Percentiles rank a stretch among this genome's conserved stretches.
Evolutionary conservation across 2,888 invertebrate species (phyloP).

Genomic region (Copidosoma aretas): DNA sequence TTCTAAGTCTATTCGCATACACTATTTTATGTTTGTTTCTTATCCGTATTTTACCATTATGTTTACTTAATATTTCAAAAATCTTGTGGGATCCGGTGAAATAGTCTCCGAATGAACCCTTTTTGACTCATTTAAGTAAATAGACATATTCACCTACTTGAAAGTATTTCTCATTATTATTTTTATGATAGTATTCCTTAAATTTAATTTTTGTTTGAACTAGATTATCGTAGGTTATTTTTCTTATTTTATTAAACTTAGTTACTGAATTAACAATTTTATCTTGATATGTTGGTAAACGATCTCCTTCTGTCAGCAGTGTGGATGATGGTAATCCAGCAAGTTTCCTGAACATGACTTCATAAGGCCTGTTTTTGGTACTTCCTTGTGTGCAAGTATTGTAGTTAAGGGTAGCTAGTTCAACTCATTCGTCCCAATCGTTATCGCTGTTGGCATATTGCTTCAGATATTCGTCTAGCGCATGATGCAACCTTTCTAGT

Average conservation of each 20-base stretch:
- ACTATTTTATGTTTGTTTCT: not conserved
- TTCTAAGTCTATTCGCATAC: slow-evolving; percentile 1
- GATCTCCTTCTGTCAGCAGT: too few species aligned
- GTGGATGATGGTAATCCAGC: too few species aligned
- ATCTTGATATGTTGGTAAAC: too few species aligned
- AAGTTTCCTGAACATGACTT: too few species aligned
- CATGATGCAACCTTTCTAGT: too few species aligned
- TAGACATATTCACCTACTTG: slow-evolving; percentile 10
- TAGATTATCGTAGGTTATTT: slow-evolving; percentile 13
- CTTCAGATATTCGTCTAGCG: not conserved
- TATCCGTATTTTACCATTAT: slow-evolving; percentile 8
- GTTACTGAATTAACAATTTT: slow-evolving; percentile 3
- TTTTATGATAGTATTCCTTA: slow-evolving; percentile 10
- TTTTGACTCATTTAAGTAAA: not conserved
- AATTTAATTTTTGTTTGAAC: not conserved
- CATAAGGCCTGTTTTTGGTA: too few species aligned
- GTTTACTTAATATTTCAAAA: slow-evolving; percentile 8
- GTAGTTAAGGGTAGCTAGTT: too few species aligned
- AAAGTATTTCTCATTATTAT: slow-evolving; percentile 4
- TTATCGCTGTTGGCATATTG: not conserved
- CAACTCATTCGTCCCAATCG: slow-evolving; percentile 7
- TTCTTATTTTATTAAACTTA: not conserved
- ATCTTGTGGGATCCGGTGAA: slow-evolving; percentile 10
- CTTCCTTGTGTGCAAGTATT: too few species aligned
- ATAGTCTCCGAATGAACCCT: not conserved